Base-by-base conservation (phyloP, 1,140 invertebrate species). In the Scaptomyza graminum region DNA sequence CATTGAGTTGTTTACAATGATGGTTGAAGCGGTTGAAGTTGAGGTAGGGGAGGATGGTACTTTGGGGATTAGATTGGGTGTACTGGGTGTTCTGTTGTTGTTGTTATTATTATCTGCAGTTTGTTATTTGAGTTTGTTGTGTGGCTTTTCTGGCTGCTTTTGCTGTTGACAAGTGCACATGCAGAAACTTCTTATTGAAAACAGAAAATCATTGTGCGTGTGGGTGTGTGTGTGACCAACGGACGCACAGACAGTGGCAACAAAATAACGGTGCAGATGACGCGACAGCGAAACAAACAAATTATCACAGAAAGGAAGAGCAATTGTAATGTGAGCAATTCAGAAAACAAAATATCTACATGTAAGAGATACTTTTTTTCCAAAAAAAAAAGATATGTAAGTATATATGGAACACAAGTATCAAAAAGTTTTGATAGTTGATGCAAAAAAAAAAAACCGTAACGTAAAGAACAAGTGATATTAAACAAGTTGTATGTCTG, bases 1-100 rank as follows among this genome's bases (percentile, higher is more conserved):
- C 50, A 57, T 77, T 66, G 73, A 49, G 54, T 59, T 87, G 78
- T 88, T 88, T 88, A 85, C 81, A 85, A 78, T 87, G 78, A 85
- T 69, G 70, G 81, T 77, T 70, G 74, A n/a, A 49, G 52, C 44
- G 43, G 56, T 51, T 61, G 44, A 25, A 37, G 15, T 51, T 34
- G 16, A 49, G 22, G 47, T 28, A 31, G 28, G 1, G 7, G 28
- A 5, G n/a, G n/a, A n/a, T n/a, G n/a, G n/a, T 31, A 22, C 18
- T 31, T 31, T 41, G 47, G 70, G 57, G 4, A 22, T 51, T 16
- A 4, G 25, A 61, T 52, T 41, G 37, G 61, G 37, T 61, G 56
- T 47, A 31, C 5, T 61, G 22, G 47, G 8, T 64, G n/a, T n/a
- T n/a, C n/a, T 31, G 28, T 16, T 46, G 11, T 25, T 54, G 12